Evolutionary conservation across 2,113 vertebrate species (phyloP).

Genomic region (Oryzias melastigma): DNA sequence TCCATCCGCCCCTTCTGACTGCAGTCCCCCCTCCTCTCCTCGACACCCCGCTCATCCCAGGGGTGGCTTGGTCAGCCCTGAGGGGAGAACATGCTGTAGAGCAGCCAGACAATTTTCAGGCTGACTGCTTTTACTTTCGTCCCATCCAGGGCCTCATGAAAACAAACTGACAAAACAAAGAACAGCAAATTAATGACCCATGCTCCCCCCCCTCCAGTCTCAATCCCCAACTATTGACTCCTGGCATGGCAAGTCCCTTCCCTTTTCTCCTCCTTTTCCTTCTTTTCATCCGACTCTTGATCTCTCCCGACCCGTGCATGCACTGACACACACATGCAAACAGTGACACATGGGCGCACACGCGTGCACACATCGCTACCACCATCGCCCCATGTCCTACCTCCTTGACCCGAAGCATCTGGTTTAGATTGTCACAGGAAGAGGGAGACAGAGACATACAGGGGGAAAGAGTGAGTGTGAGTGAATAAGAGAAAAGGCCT

Average conservation of each 20-base stretch:
- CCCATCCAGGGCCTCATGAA: constrained; percentile 87
- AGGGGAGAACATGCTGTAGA: constrained; percentile 93
- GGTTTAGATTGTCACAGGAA: constrained; percentile 84
- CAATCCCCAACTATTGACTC: constrained; percentile 89
- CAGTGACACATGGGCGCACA: constrained; percentile 49
- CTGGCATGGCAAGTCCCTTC: constrained; percentile 78
- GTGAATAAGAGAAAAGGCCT: constrained; percentile 55
- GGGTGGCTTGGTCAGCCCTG: constrained; percentile 80
- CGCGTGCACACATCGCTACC: constrained; percentile 48
- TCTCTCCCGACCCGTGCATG: constrained; percentile 47
- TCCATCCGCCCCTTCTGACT: constrained; percentile 26
- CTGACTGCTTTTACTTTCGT: constrained; percentile 99
- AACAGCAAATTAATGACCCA: constrained; percentile 99
- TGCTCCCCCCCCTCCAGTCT: constrained; percentile 78
- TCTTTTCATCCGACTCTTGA: constrained; percentile 54
- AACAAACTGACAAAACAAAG: constrained; percentile 99
- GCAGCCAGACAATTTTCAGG: constrained; percentile 99
- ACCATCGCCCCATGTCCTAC: constrained; percentile 62
- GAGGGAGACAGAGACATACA: constrained; percentile 59
- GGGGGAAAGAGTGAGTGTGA: constrained; percentile 57
- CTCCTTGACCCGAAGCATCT: constrained; percentile 79
- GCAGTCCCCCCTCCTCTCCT: constrained; percentile 39
- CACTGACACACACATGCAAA: constrained; percentile 60
- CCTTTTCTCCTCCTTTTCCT: constrained; percentile 55
- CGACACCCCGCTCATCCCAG: constrained; percentile 52